Base-by-base conservation (phyloP, 2,888 invertebrate genomes). In the Himalopsyche anomala region DNA sequence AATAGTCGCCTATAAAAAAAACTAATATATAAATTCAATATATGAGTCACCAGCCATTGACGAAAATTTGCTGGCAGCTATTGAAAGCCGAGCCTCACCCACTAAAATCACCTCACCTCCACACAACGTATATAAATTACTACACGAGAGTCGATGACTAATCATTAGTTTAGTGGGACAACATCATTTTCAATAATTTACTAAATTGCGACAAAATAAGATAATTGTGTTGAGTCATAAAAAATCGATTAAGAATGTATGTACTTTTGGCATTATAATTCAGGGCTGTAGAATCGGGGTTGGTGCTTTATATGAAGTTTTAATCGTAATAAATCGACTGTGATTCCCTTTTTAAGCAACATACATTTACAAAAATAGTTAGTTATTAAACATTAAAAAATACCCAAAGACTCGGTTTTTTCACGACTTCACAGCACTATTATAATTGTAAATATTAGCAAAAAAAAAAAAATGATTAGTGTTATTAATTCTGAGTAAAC, bases 101-200 rank as follows among this genome's bases (percentile, higher is more conserved):
- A 62, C 62, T 62, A 8, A 62, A 62, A 11, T 62, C 62, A 62
- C 62, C 62, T 62, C 62, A 62, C 62, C 62, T 62, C 62, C 62
- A 62, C 62, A 62, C 19, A 62, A 62, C 19, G 28, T 28, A 62
- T 62, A 62, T 19, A 62, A 62, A 19, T 62, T 62, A 62, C 19
- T 28, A 28, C 19, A 19, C 19, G 4, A 2, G 19, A 8, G 11
- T 3, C 28, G 19, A 62, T 62, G 62, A 62, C 62, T 62, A 62
- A 62, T 19, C 28, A 62, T 28, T 19, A 19, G 62, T 62, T 19
- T 62, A 19, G 28, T 19, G 62, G 19, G 28, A 19, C 62, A 62
- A 62, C 19, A 62, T 28, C 28, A 28, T 62, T 19, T 62, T 62
- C 62, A 19, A 62, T 62, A 62, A 19, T 11, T 62, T 62, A 9